Evolutionary conservation across 2,888 invertebrate genomes (phyloP).

Genomic region (Chesias legatella): DNA sequence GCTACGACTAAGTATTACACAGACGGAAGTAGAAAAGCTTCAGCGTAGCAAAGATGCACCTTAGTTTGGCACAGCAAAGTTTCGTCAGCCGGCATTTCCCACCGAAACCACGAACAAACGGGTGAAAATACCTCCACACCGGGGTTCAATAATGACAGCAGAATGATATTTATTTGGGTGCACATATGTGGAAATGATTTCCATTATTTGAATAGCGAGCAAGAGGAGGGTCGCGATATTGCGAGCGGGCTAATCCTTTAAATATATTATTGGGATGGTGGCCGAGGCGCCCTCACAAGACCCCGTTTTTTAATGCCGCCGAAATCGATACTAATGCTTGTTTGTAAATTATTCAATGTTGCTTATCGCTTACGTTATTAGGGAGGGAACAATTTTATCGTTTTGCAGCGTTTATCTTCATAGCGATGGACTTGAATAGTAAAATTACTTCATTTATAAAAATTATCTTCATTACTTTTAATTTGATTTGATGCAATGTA

Average conservation of each 20-base stretch:
- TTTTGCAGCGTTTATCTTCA: too few relatives aligned
- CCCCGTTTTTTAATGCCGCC: slow-evolving; percentile 66
- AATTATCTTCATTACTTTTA: too few relatives aligned
- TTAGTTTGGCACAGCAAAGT: slow-evolving; percentile 10
- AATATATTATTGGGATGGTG: slow-evolving; percentile 78
- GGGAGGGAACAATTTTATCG: too few relatives aligned
- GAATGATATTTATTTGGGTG: slow-evolving; percentile 78
- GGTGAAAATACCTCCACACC: slow-evolving; percentile 68
- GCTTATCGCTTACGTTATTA: slow-evolving; percentile 5
- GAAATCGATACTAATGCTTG: slow-evolving; percentile 70
- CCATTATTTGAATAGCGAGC: slow-evolving; percentile 34
- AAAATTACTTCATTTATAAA: too few relatives aligned
- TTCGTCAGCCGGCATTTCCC: slow-evolving; percentile 42
- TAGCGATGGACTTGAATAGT: too few relatives aligned
- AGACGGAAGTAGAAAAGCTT: background rate
- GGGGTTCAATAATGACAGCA: slow-evolving; percentile 70
- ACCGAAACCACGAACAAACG: slow-evolving; percentile 55
- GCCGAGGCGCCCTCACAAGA: slow-evolving; percentile 60
- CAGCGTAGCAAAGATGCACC: slow-evolving; percentile 1
- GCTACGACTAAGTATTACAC: too few relatives aligned
- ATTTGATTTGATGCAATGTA: too few relatives aligned
- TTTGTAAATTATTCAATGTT: slow-evolving; percentile 42
- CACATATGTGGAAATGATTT: slow-evolving; percentile 80
- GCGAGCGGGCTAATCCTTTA: slow-evolving; percentile 78
- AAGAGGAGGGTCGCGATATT: slow-evolving; percentile 73